A percentile compares a stretch with the other conserved stretches of the same genome.
These are phyloP conservation scores for Therioaphis trifolii DNA, from an alignment of 2,888 invertebrate species.

Conservation along the genomic window DNA sequence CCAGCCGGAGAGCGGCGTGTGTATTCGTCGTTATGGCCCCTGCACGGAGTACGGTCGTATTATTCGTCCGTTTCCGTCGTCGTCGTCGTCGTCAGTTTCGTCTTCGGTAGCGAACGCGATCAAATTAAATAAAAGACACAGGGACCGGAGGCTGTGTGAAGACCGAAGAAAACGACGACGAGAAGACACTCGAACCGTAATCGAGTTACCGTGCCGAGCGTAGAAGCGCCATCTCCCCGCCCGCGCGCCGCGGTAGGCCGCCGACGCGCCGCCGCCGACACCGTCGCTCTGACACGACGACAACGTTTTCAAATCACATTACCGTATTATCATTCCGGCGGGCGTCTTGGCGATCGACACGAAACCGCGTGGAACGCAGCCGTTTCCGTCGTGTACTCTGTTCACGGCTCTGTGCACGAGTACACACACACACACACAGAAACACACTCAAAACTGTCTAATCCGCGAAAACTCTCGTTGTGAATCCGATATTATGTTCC, in stretches of 20 bases:
- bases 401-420: neutral
- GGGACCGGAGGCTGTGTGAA: neutral
- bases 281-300: neutral
- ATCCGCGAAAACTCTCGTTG: too few species aligned
- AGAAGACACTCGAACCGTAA: too few species aligned
- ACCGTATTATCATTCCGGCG: conserved; percentile 7
- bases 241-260: conserved; percentile 15
- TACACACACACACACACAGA: too few species aligned
- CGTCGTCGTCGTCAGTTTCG: too few species aligned
- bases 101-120: neutral
- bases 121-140: conserved; percentile 41
- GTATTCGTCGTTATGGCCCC: too few species aligned
- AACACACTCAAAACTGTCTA: too few species aligned
- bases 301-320: conserved; percentile 27
- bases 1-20: neutral
- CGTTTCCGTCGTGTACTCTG: neutral
- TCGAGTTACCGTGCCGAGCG: too few species aligned
- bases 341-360: too few species aligned
- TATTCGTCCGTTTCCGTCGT: conserved; percentile 4
- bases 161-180: neutral
- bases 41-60: too few species aligned
- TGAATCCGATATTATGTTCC: too few species aligned
- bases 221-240: neutral
- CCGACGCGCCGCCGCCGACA: neutral
- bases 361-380: too few species aligned